Conservation (phyloP, 2,888 invertebrate species). For the Xestia sexstrigata region DNA sequence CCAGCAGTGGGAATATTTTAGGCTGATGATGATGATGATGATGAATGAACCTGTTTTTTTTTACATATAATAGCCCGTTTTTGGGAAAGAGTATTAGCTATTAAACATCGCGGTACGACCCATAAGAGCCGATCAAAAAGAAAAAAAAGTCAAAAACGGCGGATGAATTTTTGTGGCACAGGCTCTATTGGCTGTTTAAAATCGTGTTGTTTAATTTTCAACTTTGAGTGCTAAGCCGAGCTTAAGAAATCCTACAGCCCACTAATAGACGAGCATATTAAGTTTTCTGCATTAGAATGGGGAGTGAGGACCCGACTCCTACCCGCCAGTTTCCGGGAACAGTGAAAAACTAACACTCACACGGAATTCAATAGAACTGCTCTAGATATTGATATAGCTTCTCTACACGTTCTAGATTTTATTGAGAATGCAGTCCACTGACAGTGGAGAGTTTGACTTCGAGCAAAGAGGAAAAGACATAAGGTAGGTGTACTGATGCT, state of each 20-base stretch:
- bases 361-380: neutral
- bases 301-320: neutral
- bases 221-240: neutral
- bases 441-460: no score
- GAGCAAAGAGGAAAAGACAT: no score
- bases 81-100: no score
- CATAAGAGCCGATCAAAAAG: no score
- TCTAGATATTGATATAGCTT: neutral
- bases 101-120: no score
- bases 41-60: no score
- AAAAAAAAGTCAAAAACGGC: neutral
- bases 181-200: neutral
- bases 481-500: no score
- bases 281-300: neutral
- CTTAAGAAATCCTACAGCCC: neutral
- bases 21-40: no score
- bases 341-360: neutral
- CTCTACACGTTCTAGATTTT: neutral
- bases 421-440: no score
- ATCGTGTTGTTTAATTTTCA: neutral
- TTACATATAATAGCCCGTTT: no score
- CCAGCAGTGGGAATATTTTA: no score
- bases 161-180: neutral
- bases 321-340: no score
- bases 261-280: neutral